Base-by-base conservation (phyloP, 2,113 vertebrate species). In the Scomber scombrus region DNA sequence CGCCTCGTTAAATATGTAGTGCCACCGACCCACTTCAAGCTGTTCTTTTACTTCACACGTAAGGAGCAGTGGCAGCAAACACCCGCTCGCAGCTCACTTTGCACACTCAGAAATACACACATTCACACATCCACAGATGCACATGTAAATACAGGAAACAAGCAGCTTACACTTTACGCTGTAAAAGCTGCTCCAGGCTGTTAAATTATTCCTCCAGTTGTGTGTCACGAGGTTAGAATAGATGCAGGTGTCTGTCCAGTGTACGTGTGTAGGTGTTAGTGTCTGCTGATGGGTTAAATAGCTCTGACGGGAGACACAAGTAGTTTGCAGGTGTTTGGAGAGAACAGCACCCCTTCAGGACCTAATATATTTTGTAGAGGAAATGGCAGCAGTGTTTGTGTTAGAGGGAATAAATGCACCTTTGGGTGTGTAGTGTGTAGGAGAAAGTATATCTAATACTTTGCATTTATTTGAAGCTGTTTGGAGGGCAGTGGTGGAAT, bases 1-100 rank as follows among this genome's bases (percentile, higher is more conserved):
- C 75, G 62, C 64, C 80, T 90, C 2, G 78, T 90, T 91, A 90
- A 89, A 90, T 88, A 89, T 90, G 87, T 78, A 91, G 89, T 62
- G 79, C 89, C 71, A 64, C 67, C 72, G 73, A 85, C 72, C 76
- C 73, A 86, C 85, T 91, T 84, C 65, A 82, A 88, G 80, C 85
- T 82, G 80, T 77, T 81, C 52, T 64, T 81, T 71, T 71, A 74
- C 76, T 82, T 86, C 55, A 60, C 81, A 85, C 47, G 13, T 43
- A 60, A 67, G 67, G 64, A 71, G 75, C 47, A 29, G 74, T 10
- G 54, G 84, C 52, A 54, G 75, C 56, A 73, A 81, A 85, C 54
- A 81, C 80, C 76, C 49, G 5, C 62, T 55, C 49, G 3, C 61
- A 46, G 73, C 78, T 65, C 87, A 57, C 78, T 81, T 74, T 75